These are phyloP conservation scores for Synanthedon vespiformis DNA, from an alignment of 2,888 invertebrate species.

Conservation along the genomic window DNA sequence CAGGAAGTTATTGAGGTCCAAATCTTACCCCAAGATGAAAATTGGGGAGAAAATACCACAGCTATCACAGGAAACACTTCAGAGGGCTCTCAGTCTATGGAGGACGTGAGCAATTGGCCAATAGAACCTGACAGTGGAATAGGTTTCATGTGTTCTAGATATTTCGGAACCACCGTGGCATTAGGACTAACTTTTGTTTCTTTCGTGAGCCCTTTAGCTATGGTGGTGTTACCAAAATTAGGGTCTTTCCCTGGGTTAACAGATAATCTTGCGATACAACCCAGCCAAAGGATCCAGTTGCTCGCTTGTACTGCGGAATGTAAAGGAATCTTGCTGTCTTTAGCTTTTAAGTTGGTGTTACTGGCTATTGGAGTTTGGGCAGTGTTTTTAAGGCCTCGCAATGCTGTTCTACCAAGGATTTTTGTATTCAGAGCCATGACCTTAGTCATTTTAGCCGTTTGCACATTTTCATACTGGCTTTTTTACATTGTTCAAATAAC, in stretches of 20 bases:
- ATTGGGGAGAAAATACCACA: slow-evolving; percentile 99
- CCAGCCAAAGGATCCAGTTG: slow-evolving; percentile 75
- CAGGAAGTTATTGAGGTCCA: slow-evolving; percentile 97
- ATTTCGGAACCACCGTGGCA: slow-evolving; percentile 84
- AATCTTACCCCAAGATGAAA: slow-evolving; percentile 95
- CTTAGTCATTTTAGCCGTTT: slow-evolving; percentile 88
- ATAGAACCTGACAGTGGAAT: slow-evolving; percentile 79
- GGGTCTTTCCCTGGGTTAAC: slow-evolving; percentile 84
- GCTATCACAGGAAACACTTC: slow-evolving; percentile 97
- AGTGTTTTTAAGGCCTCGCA: slow-evolving; percentile 85
- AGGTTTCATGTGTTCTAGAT: slow-evolving; percentile 82
- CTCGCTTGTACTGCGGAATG: slow-evolving; percentile 93
- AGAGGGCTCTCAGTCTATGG: slow-evolving; percentile 93
- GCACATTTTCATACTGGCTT: slow-evolving; percentile 97
- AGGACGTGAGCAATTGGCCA: slow-evolving; percentile 89
- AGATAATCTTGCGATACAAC: slow-evolving; percentile 76
- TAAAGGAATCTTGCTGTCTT: slow-evolving; percentile 90
- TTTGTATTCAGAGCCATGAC: slow-evolving; percentile 91
- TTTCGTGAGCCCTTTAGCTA: slow-evolving; percentile 92
- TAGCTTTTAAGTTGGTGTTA: slow-evolving; percentile 91
- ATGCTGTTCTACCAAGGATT: slow-evolving; percentile 91
- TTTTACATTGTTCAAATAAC: slow-evolving; percentile 95
- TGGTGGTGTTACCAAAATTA: slow-evolving; percentile 94
- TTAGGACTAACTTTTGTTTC: slow-evolving; percentile 84
- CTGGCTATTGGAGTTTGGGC: slow-evolving; percentile 94